Evolutionary conservation across 2,113 vertebrate species (phyloP).

Genomic region (Malurus alboscapulatus): DNA sequence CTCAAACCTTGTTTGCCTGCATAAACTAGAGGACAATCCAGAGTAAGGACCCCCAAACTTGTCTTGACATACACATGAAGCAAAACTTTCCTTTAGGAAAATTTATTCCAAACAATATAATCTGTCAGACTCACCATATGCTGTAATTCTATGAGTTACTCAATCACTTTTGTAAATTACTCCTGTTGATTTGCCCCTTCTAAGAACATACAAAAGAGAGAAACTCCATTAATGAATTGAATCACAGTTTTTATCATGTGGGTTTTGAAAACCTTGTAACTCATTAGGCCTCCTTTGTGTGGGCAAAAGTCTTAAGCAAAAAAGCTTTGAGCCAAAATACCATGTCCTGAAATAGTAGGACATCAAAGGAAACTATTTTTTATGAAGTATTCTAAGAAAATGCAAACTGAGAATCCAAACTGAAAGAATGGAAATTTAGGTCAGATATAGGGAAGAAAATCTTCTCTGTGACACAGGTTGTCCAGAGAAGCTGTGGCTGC

Average conservation of each 20-base stretch:
- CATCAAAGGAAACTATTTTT: neutral
- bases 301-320: neutral
- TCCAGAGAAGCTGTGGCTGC: neutral
- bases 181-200: conserved; percentile 14
- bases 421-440: neutral
- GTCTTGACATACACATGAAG: conserved; percentile 23
- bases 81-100: conserved; percentile 48
- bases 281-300: neutral
- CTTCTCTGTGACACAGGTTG: neutral
- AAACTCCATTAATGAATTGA: neutral
- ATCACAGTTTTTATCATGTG: neutral
- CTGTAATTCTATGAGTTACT: conserved; percentile 46
- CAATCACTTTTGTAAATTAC: conserved; percentile 52
- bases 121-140: conserved; percentile 26
- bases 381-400: neutral
- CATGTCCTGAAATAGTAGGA: neutral
- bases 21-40: neutral
- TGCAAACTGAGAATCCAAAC: neutral
- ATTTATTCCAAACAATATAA: conserved; percentile 57
- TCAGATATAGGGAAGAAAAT: neutral
- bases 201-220: conserved; percentile 24
- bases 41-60: neutral
- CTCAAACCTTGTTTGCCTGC: neutral
- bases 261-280: conserved; percentile 44
- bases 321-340: neutral